A percentile compares a stretch with the other conserved stretches of the same genome.
Evolutionary conservation across 1,140 invertebrate species (phyloP).

Genomic region (Drosophila nigromelanica): DNA sequence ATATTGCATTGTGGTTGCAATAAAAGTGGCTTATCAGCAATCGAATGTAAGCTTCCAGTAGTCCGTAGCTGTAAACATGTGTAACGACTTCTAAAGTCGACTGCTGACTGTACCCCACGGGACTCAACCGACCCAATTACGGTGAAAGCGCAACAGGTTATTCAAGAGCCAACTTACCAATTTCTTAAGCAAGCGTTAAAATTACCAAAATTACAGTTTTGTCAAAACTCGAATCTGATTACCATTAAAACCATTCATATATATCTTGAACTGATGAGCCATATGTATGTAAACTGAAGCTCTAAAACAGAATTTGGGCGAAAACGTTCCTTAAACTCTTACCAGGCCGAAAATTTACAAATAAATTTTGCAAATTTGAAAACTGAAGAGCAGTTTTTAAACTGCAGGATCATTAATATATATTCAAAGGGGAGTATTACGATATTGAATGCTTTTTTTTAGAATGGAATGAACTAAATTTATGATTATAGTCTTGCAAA

Average conservation of each 20-base stretch:
- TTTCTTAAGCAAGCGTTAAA: not conserved
- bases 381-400: no score
- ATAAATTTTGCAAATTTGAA: no score
- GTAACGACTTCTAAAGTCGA: slow-evolving; percentile 23
- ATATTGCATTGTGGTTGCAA: not conserved
- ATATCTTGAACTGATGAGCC: no score
- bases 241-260: not conserved
- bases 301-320: no score
- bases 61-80: slow-evolving; percentile 27
- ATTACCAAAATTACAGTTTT: not conserved
- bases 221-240: not conserved
- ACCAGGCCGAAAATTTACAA: no score
- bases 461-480: no score
- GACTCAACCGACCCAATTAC: slow-evolving; percentile 25
- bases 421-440: no score
- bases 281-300: no score
- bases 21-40: slow-evolving; percentile 27
- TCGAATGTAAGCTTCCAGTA: slow-evolving; percentile 9
- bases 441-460: no score
- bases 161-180: not conserved
- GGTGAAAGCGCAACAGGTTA: slow-evolving; percentile 45
- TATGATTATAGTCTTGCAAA: no score
- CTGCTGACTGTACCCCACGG: slow-evolving; percentile 6
- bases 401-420: no score
- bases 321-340: no score